phyloP scores from a whole-genome alignment of 2,113 vertebrate genomes.

The Isichthys henryi region DNA sequence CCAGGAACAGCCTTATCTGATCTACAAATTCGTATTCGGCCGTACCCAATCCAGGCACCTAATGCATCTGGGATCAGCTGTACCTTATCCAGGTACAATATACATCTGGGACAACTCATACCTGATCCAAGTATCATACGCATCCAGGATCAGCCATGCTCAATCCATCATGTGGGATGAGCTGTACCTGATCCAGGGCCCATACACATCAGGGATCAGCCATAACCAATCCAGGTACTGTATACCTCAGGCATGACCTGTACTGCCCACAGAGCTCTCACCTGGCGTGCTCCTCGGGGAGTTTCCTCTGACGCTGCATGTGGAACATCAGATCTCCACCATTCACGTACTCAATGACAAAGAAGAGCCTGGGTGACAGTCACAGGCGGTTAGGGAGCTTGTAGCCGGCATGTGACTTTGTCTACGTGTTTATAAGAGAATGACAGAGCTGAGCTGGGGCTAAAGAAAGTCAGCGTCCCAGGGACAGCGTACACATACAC shows the following conservation, averaged over 20 bases:
- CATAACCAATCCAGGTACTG: neutral
- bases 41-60: neutral
- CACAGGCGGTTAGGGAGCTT: neutral
- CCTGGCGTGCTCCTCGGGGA: constrained; percentile 97
- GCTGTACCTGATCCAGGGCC: neutral
- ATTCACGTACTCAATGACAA: constrained; percentile 97
- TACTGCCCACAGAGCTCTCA: constrained; percentile 32
- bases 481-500: constrained; percentile 33
- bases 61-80: neutral
- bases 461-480: neutral
- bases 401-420: neutral
- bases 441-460: neutral
- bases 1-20: neutral
- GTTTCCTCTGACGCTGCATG: constrained; percentile 97
- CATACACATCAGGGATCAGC: neutral
- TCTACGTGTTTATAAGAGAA: neutral
- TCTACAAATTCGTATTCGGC: neutral
- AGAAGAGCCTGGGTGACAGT: constrained; percentile 79
- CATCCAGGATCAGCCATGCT: neutral
- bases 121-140: neutral
- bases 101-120: neutral
- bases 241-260: neutral
- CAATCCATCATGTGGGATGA: neutral
- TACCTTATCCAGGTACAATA: neutral
- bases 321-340: constrained; percentile 99